A percentile compares a stretch with the other conserved stretches of the same genome.
These are phyloP conservation scores for Orius laevigatus DNA, from an alignment of 1,140 invertebrate genomes.

Conservation along the genomic window DNA sequence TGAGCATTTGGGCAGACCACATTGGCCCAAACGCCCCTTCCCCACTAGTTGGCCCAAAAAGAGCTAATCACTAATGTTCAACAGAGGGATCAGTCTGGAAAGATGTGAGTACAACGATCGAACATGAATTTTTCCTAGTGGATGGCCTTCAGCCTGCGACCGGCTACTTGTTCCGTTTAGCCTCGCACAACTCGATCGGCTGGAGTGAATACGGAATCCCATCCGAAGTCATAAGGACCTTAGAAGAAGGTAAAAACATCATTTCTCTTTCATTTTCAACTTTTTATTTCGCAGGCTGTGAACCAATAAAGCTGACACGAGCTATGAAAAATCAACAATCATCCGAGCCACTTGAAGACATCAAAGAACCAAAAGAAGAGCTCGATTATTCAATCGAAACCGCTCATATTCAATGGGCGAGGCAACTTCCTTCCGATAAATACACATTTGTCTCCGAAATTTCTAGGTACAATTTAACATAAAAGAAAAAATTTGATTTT, in stretches of 20 bases:
- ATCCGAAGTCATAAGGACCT: constrained; percentile 50
- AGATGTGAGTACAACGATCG: constrained; percentile 71
- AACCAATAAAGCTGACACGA: constrained; percentile 53
- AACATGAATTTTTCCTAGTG: constrained; percentile 83
- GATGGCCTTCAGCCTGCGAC: constrained; percentile 57
- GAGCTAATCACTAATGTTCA: no score
- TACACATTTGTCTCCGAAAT: constrained; percentile 74
- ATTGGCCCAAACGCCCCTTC: no score
- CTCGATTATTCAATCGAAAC: constrained; percentile 60
- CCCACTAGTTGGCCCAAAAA: no score
- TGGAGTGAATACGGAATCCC: constrained; percentile 71
- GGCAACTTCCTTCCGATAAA: constrained; percentile 47
- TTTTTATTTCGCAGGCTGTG: constrained; percentile 27
- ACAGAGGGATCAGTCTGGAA: constrained; percentile 66
- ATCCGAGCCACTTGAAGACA: constrained; percentile 51
- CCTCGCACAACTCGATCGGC: constrained; percentile 82
- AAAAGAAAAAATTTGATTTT: background rate
- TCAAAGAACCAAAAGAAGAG: constrained; percentile 42
- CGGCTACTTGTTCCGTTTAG: constrained; percentile 75
- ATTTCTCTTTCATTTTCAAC: background rate
- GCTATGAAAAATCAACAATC: constrained; percentile 72
- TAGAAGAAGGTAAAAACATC: constrained; percentile 33
- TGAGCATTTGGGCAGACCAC: no score
- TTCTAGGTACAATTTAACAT: constrained; percentile 27
- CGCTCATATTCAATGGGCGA: constrained; percentile 52